Evolutionary conservation across 2,113 vertebrate species (phyloP).

Genomic region (Prunella himalayana): DNA sequence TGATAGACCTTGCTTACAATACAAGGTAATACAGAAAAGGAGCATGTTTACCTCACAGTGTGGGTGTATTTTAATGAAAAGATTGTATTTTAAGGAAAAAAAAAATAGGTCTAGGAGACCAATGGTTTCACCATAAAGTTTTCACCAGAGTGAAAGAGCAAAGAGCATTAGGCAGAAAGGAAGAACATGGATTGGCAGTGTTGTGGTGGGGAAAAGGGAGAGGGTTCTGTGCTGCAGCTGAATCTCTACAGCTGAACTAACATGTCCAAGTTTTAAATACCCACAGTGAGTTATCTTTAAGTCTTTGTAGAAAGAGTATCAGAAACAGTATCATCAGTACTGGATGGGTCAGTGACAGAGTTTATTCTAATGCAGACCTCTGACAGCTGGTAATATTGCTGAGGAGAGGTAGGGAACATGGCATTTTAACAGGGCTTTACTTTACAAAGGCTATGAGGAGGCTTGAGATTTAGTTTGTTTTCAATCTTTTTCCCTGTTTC

Average conservation of each 20-base stretch:
- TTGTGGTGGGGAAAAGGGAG: neutral
- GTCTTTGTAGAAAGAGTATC: neutral
- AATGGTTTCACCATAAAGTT: neutral
- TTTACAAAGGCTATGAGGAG: neutral
- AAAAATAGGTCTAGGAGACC: neutral
- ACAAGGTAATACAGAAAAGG: neutral
- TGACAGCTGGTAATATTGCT: neutral
- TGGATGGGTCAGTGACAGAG: neutral
- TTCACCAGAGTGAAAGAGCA: neutral
- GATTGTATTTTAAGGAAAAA: neutral
- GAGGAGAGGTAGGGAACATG: neutral
- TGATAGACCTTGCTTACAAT: neutral
- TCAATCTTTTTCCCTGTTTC: neutral
- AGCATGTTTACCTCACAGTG: neutral
- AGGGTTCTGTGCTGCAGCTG: neutral
- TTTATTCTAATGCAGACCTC: neutral
- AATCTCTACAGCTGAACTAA: neutral
- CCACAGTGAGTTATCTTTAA: neutral
- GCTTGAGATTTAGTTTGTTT: neutral
- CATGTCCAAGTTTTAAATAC: neutral
- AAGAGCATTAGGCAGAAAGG: neutral
- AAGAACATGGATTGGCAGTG: neutral
- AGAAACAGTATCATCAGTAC: neutral
- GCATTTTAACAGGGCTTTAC: neutral
- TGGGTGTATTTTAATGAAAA: neutral